Percentiles rank a stretch among this genome's conserved stretches.
phyloP scores from a whole-genome alignment of 1,140 invertebrate genomes.

The Daktulosphaira vitifoliae region DNA sequence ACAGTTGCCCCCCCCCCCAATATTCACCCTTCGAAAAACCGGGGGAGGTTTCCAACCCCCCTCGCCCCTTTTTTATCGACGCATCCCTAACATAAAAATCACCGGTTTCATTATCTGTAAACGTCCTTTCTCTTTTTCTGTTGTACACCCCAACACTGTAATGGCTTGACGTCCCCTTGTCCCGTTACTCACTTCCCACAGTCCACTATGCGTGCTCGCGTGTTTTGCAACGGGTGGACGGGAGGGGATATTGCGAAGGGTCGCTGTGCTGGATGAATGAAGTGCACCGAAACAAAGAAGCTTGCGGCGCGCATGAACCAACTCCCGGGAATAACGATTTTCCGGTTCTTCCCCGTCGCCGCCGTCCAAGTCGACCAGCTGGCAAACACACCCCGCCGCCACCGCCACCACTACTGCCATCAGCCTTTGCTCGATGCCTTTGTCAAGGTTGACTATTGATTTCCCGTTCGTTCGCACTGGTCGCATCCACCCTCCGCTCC shows the following conservation, averaged over 20 bases:
- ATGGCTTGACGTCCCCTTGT: too few relatives aligned
- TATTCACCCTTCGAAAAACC: too few relatives aligned
- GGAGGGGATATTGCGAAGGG: neutral
- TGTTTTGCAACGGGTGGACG: neutral
- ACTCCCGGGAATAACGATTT: slow-evolving; percentile 19
- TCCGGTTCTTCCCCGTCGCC: slow-evolving; percentile 2
- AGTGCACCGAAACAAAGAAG: slow-evolving; percentile 30
- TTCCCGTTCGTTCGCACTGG: neutral
- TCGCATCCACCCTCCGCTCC: too few relatives aligned
- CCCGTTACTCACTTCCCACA: too few relatives aligned
- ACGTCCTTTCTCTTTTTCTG: too few relatives aligned
- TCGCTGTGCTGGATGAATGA: slow-evolving; percentile 20
- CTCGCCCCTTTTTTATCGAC: too few relatives aligned
- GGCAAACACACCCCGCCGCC: neutral
- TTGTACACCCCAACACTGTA: too few relatives aligned
- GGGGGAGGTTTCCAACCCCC: too few relatives aligned
- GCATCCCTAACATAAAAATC: slow-evolving; percentile 15
- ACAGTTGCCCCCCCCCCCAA: too few relatives aligned
- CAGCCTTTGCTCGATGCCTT: neutral
- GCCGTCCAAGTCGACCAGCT: neutral
- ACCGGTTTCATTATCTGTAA: slow-evolving; percentile 8
- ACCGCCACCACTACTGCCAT: too few relatives aligned
- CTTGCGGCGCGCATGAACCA: slow-evolving; percentile 13
- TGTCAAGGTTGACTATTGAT: slow-evolving; percentile 21
- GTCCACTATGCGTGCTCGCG: too few relatives aligned